Percentiles rank a stretch among this genome's conserved stretches.
Evolutionary conservation across 2,888 invertebrate genomes (phyloP).

Genomic region (Microlaimidae sp.): DNA sequence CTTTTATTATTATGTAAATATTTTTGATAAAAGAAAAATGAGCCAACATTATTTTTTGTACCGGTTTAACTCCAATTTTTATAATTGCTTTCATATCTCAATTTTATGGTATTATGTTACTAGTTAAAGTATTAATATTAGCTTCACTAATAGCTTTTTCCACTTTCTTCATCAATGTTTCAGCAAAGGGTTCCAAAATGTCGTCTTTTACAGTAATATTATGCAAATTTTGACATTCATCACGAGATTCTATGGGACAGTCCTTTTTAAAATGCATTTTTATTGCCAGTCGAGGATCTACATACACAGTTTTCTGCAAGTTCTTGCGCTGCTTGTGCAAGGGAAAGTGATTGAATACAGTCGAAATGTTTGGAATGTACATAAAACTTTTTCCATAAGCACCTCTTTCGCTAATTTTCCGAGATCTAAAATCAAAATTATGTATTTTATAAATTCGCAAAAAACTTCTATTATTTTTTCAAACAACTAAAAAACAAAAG

Average conservation of each 20-base stretch:
- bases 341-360: constrained; percentile 59
- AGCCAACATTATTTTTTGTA: too few species aligned
- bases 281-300: constrained; percentile 64
- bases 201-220: neutral
- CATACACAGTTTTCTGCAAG: constrained; percentile 30
- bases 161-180: neutral
- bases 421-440: too few species aligned
- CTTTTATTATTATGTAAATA: too few species aligned
- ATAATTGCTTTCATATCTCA: too few species aligned
- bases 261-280: constrained; percentile 83
- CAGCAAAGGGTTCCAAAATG: neutral
- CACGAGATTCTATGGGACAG: constrained; percentile 43
- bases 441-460: too few species aligned
- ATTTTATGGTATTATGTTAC: too few species aligned
- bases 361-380: constrained; percentile 48
- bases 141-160: neutral
- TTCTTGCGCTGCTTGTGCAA: constrained; percentile 44
- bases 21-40: too few species aligned
- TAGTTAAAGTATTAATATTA: neutral
- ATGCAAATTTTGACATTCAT: constrained; percentile 21
- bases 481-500: too few species aligned
- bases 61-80: too few species aligned
- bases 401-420: constrained; percentile 47
- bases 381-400: constrained; percentile 57
- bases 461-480: too few species aligned